A percentile compares a stretch with the other conserved stretches of the same genome.
phyloP scores from a whole-genome alignment of 2,888 invertebrate species.

The Orgyia antiqua region DNA sequence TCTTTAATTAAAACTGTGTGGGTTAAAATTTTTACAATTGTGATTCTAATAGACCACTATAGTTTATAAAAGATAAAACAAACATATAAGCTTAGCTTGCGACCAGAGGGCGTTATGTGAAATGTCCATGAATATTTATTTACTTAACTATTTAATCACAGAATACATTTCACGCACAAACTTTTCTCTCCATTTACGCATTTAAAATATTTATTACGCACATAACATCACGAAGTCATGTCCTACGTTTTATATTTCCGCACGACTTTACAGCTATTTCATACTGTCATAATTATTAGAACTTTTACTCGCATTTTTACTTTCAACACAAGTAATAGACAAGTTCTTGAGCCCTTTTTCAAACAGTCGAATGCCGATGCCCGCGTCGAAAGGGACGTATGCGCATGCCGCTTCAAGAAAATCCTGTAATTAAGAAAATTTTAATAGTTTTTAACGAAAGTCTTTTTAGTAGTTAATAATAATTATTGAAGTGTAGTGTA shows the following conservation, averaged over 20 bases:
- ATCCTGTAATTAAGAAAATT: slow-evolving; percentile 18
- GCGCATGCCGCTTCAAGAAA: slow-evolving; percentile 27
- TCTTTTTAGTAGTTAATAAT: neutral
- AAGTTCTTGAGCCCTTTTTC: slow-evolving; percentile 52
- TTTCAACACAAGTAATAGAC: slow-evolving; percentile 40
- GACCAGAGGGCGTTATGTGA: too few relatives aligned
- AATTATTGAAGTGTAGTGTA: neutral
- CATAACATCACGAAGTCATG: neutral
- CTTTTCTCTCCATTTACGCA: too few relatives aligned
- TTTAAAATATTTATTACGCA: neutral
- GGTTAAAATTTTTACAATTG: too few relatives aligned
- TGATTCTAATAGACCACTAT: too few relatives aligned
- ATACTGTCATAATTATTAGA: slow-evolving; percentile 33
- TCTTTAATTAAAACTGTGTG: too few relatives aligned
- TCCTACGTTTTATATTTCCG: slow-evolving; percentile 3
- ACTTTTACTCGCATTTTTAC: slow-evolving; percentile 60
- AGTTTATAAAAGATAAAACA: too few relatives aligned
- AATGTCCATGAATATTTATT: too few relatives aligned
- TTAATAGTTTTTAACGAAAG: neutral
- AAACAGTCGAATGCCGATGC: slow-evolving; percentile 48
- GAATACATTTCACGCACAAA: too few relatives aligned
- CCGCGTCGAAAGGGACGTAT: slow-evolving; percentile 22
- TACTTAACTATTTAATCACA: too few relatives aligned
- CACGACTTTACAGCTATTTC: slow-evolving; percentile 8
- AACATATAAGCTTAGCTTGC: too few relatives aligned